Evolutionary conservation across 2,888 invertebrate genomes (phyloP).

Genomic region (Cheilosia variabilis): DNA sequence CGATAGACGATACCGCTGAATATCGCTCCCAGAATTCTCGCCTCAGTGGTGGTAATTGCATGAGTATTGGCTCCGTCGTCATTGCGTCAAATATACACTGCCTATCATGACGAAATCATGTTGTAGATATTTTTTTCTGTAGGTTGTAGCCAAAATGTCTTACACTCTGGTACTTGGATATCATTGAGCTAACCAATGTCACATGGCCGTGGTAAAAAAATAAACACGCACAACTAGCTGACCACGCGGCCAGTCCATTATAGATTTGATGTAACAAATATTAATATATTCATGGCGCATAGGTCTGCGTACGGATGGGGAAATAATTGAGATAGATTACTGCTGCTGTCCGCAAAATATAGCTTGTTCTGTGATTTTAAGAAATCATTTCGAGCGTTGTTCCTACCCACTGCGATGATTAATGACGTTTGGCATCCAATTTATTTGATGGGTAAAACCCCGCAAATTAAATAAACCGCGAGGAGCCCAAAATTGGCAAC

Average conservation of each 20-base stretch:
- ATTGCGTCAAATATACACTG: slow-evolving; percentile 40
- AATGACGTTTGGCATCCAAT: too few relatives aligned
- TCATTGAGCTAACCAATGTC: slow-evolving; percentile 20
- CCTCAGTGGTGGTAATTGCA: neutral
- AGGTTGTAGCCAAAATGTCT: slow-evolving; percentile 12
- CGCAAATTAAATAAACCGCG: too few relatives aligned
- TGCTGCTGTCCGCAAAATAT: too few relatives aligned
- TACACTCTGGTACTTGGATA: neutral
- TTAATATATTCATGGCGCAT: neutral
- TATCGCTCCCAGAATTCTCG: slow-evolving; percentile 2
- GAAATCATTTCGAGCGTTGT: too few relatives aligned
- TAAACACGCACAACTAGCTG: neutral
- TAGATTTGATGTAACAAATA: neutral
- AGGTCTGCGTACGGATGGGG: neutral
- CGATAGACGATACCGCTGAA: slow-evolving; percentile 16
- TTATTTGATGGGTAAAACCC: too few relatives aligned
- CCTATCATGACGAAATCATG: slow-evolving; percentile 54
- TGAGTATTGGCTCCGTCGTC: slow-evolving; percentile 2
- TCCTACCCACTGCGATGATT: too few relatives aligned
- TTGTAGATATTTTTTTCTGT: neutral
- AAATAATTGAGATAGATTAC: neutral
- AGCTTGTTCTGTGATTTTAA: too few relatives aligned
- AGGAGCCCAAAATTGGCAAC: too few relatives aligned
- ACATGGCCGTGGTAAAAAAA: slow-evolving; percentile 32
- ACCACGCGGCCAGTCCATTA: slow-evolving; percentile 13